Percentiles rank a stretch among this genome's conserved stretches.
phyloP scores from a whole-genome alignment of 2,888 invertebrate species.

The Caenorhabditis parvicauda region DNA sequence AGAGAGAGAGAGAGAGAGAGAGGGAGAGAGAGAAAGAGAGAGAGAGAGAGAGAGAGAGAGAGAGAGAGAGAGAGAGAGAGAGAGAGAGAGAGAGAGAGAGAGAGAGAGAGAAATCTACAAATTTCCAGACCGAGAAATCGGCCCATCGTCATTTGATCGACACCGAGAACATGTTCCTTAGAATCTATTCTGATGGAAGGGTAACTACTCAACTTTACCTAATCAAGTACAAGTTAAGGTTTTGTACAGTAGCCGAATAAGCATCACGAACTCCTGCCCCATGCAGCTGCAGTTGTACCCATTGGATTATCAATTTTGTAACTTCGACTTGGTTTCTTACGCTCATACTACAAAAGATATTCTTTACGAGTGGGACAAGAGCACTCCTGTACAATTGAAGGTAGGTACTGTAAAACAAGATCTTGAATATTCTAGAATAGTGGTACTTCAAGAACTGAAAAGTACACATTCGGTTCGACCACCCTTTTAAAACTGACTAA shows the following conservation, averaged over 20 bases:
- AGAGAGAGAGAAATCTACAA: too few species aligned
- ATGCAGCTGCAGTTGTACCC: constrained; percentile 72
- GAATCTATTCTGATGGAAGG: constrained; percentile 85
- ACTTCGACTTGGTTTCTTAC: constrained; percentile 91
- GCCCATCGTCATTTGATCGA: constrained; percentile 72
- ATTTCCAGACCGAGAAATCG: constrained; percentile 91
- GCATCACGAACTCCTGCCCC: constrained; percentile 50
- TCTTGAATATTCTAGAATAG: too few species aligned
- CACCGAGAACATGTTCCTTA: constrained; percentile 79
- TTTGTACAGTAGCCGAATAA: constrained; percentile 54
- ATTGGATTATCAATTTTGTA: constrained; percentile 89
- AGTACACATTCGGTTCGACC: too few species aligned
- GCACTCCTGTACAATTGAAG: constrained; percentile 27
- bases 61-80: too few species aligned
- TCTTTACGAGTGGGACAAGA: constrained; percentile 53
- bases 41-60: too few species aligned
- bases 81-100: too few species aligned
- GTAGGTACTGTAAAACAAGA: too few species aligned
- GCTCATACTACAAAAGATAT: constrained; percentile 83
- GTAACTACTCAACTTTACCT: constrained; percentile 7
- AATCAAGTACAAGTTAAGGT: constrained; percentile 20
- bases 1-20: too few species aligned
- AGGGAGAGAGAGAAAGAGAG: too few species aligned
- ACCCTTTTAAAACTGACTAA: too few species aligned
- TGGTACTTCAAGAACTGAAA: too few species aligned